phyloP scores from a whole-genome alignment of 2,888 invertebrate genomes.

The Hirudinaria manillensis region DNA sequence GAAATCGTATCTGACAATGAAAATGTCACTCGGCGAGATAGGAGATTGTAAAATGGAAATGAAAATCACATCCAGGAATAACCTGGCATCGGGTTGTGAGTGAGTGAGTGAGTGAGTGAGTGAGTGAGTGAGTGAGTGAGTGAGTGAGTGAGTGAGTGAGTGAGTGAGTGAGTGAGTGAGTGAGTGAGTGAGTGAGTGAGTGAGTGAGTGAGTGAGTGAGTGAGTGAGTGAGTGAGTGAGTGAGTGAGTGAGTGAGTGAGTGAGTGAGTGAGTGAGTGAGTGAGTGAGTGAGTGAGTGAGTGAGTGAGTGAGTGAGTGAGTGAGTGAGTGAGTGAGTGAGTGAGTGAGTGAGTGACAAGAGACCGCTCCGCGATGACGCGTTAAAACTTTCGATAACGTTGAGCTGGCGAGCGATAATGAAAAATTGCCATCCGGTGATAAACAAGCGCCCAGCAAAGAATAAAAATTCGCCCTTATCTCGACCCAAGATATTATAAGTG shows the following conservation, averaged over 20 bases:
- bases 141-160: constrained; percentile 11
- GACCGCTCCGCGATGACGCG: background rate
- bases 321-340: constrained; percentile 12
- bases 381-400: no score
- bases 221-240: constrained; percentile 13
- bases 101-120: constrained; percentile 16
- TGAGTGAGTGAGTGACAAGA: constrained; percentile 2
- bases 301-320: constrained; percentile 17
- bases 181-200: constrained; percentile 15
- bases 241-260: constrained; percentile 11
- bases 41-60: no score
- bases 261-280: constrained; percentile 19
- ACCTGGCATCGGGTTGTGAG: background rate
- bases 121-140: constrained; percentile 13
- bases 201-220: constrained; percentile 16
- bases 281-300: constrained; percentile 19
- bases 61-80: background rate
- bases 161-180: constrained; percentile 19
- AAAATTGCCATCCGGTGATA: no score
- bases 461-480: no score
- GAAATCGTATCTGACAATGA: no score
- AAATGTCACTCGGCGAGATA: background rate
- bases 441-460: no score
- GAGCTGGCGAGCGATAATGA: no score
- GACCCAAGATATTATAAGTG: no score